A percentile compares a stretch with the other conserved stretches of the same genome.
Conservation (phyloP, 2,113 vertebrate genomes). For the Axis porcinus region DNA sequence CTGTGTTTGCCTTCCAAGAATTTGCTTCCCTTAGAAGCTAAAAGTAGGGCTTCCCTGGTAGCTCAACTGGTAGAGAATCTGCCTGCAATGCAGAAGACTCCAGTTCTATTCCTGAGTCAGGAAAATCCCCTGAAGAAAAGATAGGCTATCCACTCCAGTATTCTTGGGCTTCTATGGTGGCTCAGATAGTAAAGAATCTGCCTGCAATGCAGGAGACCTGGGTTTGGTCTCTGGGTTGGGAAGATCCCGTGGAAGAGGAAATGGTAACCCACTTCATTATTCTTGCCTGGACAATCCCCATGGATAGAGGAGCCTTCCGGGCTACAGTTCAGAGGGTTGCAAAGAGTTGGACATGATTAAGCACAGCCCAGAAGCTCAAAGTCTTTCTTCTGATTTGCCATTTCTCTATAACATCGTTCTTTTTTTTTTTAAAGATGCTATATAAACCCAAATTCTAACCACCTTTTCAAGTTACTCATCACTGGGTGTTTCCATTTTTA, state of each 20-base stretch:
- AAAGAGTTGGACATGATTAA: background rate
- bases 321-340: background rate
- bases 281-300: background rate
- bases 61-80: background rate
- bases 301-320: background rate
- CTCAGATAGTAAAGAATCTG: background rate
- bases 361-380: background rate
- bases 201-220: background rate
- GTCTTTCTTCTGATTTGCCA: background rate
- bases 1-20: background rate
- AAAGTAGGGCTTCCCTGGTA: accelerated
- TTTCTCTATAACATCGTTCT: background rate
- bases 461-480: background rate
- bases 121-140: background rate
- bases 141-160: background rate
- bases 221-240: background rate
- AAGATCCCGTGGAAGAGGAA: background rate
- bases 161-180: background rate
- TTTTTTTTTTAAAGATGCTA: background rate
- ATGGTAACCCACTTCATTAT: background rate
- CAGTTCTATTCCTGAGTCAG: background rate
- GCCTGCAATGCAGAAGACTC: background rate
- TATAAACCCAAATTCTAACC: background rate
- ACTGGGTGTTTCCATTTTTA: background rate
- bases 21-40: background rate